Percentiles rank a stretch among this genome's conserved stretches.
Evolutionary conservation across 2,888 invertebrate species (phyloP).

Genomic region (Pristionchus mayeri): DNA sequence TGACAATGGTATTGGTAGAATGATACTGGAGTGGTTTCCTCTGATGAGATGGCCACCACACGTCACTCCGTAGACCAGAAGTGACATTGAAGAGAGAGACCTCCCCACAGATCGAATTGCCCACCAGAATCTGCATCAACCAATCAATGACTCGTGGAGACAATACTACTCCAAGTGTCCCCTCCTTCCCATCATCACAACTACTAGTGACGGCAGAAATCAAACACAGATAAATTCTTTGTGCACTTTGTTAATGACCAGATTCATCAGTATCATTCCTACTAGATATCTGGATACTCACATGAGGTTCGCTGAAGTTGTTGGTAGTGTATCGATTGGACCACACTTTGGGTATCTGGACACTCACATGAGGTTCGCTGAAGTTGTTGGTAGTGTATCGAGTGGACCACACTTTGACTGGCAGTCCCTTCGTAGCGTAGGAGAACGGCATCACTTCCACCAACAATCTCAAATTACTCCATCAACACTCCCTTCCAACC

Average conservation of each 20-base stretch:
- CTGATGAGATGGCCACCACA: slow-evolving; percentile 38
- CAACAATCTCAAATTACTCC: not conserved
- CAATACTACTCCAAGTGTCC: too few relatives aligned
- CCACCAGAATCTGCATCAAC: slow-evolving; percentile 41
- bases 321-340: not conserved
- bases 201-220: not conserved
- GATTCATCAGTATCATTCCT: too few relatives aligned
- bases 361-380: slow-evolving; percentile 8
- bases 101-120: slow-evolving; percentile 38
- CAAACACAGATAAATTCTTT: not conserved
- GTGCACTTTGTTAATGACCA: not conserved
- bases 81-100: slow-evolving; percentile 37
- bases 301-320: slow-evolving; percentile 21
- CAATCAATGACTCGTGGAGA: not conserved
- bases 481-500: too few relatives aligned
- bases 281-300: too few relatives aligned
- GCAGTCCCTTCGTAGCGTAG: not conserved
- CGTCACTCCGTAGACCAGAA: slow-evolving; percentile 3
- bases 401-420: slow-evolving; percentile 26
- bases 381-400: slow-evolving; percentile 9
- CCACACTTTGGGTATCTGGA: slow-evolving; percentile 34
- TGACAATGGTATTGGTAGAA: not conserved
- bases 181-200: too few relatives aligned
- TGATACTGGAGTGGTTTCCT: slow-evolving; percentile 15
- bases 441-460: slow-evolving; percentile 32